Percentiles rank a stretch among this genome's conserved stretches.
These are phyloP conservation scores for Petrocephalus sullivani DNA, from an alignment of 2,797 vertebrate species.

Conservation along the genomic window DNA sequence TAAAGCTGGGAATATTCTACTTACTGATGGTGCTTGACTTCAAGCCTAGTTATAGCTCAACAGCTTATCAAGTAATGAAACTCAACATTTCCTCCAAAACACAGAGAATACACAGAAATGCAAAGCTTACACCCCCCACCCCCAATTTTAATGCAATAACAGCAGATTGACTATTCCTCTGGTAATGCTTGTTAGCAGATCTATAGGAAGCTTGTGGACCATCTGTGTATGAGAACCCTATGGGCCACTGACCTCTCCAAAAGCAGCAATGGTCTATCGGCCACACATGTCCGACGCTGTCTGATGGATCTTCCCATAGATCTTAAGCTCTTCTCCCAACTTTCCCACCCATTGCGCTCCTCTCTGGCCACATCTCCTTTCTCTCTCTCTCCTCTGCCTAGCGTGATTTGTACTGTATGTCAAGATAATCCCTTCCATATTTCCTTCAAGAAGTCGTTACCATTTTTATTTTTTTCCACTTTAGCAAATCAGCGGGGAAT, in stretches of 20 bases:
- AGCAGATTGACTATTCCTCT: neutral
- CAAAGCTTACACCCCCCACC: no score
- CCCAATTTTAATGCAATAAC: no score
- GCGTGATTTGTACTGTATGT: constrained; percentile 80
- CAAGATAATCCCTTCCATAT: constrained; percentile 89
- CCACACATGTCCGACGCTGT: constrained; percentile 71
- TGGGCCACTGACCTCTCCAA: constrained; percentile 76
- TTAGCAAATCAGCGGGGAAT: constrained; percentile 75
- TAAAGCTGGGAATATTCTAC: neutral
- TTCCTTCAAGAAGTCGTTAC: constrained; percentile 77
- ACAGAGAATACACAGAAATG: no score
- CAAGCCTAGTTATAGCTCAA: no score
- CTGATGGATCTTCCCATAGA: constrained; percentile 59
- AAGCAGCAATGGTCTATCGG: constrained; percentile 72
- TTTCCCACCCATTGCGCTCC: constrained; percentile 29
- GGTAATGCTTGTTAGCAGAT: constrained; percentile 30
- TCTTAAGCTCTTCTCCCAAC: constrained; percentile 58
- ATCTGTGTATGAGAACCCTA: constrained; percentile 60
- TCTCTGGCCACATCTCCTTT: neutral
- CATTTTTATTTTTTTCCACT: constrained; percentile 64
- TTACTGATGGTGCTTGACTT: no score
- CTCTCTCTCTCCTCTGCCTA: constrained; percentile 54
- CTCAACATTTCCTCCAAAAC: no score
- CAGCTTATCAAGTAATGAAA: no score
- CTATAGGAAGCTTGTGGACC: constrained; percentile 60